Evolutionary conservation across 2,888 invertebrate species (phyloP), one percentile per base, ranked within the genome.

Genomic region (Pomacea canaliculata): DNA sequence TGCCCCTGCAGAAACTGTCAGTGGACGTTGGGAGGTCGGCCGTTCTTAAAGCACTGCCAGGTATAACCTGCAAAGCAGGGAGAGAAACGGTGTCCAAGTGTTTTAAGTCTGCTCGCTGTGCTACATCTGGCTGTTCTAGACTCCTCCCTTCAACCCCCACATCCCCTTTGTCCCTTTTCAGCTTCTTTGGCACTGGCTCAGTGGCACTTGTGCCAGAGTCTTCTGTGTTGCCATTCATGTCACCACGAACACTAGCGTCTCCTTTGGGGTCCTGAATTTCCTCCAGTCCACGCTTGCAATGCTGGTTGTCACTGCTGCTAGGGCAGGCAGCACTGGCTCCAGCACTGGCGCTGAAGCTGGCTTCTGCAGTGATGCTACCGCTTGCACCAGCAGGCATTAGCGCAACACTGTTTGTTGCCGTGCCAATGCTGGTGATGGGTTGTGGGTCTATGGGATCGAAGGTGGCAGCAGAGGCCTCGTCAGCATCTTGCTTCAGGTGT

Each of bases 401-500:
- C 51, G 82, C 79, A 49, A 81, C 59, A 46, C 63, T 72, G 74
- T 66, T 76, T 75, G 51, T 78, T 76, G 23, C 51, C 37, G 56
- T 72, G 71, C 23, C 48, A 16, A 63, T 18, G 56, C 19, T 27
- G 19, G 23, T 27, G 65, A 62, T 9, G 51, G 72, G 69, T 68
- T 49, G 76, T 49, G 48, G 49, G 13, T 49, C 51, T 63, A 51
- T 27, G 56, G 65, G 65, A 12, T n/a, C 70, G n/a, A 66, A 67
- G 63, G 75, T 69, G 56, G 70, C 62, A 68, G 78, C 74, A 18
- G 81, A 72, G n/a, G 73, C 80, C 37, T 81, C 76, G 56, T 75
- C 77, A 23, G 85, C 84, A n/a, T 86, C 85, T 65, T 80, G 70
- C 23, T 82, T 82, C 63, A 85, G 85, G 79, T 84, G 85, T 75